Evolutionary conservation across 1,140 invertebrate species (phyloP).

Genomic region (Drosophila novamexicana): DNA sequence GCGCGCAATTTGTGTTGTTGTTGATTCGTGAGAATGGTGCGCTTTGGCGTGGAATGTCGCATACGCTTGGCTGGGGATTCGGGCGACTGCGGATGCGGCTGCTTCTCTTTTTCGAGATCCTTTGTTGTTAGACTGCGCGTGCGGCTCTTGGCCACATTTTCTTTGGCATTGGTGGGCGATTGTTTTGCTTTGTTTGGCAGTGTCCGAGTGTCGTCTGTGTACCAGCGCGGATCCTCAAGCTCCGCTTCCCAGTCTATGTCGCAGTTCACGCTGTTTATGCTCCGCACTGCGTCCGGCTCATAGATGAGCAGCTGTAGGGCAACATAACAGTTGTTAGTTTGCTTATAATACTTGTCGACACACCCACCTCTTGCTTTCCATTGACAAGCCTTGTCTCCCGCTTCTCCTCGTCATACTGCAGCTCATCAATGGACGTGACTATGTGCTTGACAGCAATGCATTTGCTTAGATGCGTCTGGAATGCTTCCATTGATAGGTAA

Average conservation of each 20-base stretch:
- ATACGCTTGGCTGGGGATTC: conserved; percentile 4
- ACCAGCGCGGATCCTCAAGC: conserved; percentile 76
- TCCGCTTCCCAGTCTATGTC: conserved; percentile 66
- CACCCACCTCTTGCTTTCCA: conserved; percentile 55
- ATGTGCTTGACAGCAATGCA: conserved; percentile 56
- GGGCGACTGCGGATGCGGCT: not conserved
- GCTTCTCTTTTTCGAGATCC: not conserved
- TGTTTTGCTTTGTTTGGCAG: conserved; percentile 25
- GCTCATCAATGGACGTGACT: conserved; percentile 32
- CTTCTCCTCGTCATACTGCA: conserved; percentile 51
- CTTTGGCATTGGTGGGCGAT: conserved; percentile 41
- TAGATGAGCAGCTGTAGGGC: conserved; percentile 55
- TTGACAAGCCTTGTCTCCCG: conserved; percentile 44
- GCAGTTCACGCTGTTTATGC: not conserved
- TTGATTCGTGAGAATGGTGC: conserved; percentile 44
- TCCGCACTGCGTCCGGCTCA: conserved; percentile 50
- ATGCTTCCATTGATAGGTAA: conserved; percentile 47
- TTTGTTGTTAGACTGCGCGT: conserved; percentile 3
- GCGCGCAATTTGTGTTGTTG: conserved; percentile 36
- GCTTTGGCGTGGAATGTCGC: conserved; percentile 12
- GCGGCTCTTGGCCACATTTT: conserved; percentile 37
- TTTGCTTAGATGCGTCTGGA: conserved; percentile 42
- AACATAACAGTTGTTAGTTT: not conserved
- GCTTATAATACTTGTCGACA: not conserved
- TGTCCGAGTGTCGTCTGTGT: conserved; percentile 38